These are phyloP conservation scores for Neomorphus geoffroyi DNA, from an alignment of 2,797 vertebrate species.

Conservation along the genomic window DNA sequence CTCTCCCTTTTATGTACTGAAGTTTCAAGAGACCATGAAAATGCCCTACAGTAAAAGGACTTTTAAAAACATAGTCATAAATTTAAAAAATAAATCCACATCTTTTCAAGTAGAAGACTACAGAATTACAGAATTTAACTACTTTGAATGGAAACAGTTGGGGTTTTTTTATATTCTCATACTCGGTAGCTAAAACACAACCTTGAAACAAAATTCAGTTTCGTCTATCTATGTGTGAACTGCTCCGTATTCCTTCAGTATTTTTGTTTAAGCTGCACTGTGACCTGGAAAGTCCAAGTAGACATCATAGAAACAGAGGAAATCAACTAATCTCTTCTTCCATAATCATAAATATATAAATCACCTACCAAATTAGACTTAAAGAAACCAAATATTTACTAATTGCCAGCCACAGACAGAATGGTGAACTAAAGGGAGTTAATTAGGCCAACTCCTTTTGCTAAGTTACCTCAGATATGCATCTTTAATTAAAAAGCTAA, in stretches of 20 bases:
- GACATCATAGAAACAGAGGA: background rate
- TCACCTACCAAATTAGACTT: background rate
- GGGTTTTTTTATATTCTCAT: background rate
- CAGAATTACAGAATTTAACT: background rate
- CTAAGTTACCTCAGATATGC: background rate
- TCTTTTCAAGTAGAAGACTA: background rate
- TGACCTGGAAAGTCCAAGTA: background rate
- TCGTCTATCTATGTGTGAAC: background rate
- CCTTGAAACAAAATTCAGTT: background rate
- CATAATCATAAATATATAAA: background rate
- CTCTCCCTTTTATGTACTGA: background rate
- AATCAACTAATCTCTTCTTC: background rate
- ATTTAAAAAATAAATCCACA: background rate
- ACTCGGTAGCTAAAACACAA: background rate
- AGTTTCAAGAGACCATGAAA: background rate
- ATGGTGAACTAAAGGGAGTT: background rate
- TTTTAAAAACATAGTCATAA: background rate
- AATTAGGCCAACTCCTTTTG: constrained; percentile 29
- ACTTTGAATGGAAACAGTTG: background rate
- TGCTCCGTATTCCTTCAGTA: background rate
- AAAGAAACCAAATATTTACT: constrained; percentile 13
- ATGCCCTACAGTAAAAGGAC: background rate
- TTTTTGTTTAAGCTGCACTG: background rate
- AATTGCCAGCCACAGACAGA: background rate
- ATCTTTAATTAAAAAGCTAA: constrained; percentile 47